These are phyloP conservation scores for Podarcis siculus DNA, from an alignment of 2,797 vertebrate species.

Conservation along the genomic window DNA sequence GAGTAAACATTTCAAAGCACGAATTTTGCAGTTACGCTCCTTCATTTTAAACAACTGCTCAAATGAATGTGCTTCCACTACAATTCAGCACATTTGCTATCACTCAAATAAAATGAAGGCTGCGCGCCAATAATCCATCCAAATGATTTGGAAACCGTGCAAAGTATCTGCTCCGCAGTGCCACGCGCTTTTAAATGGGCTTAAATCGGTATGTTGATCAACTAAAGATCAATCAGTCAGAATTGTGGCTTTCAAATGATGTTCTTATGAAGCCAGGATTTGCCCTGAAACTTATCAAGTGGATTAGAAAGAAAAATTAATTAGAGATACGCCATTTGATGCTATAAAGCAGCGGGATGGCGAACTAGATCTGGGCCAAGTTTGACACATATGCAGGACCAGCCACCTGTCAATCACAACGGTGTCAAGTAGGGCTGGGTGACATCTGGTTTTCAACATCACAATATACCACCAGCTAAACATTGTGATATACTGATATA, in stretches of 20 bases:
- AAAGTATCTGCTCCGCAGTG: neutral
- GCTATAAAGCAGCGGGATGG: neutral
- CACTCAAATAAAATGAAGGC: conserved; percentile 47
- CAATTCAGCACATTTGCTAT: conserved; percentile 64
- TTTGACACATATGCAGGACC: no score
- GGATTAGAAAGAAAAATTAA: neutral
- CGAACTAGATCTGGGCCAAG: neutral
- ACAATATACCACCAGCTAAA: no score
- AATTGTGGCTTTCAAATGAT: neutral
- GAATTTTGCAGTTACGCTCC: conserved; percentile 56
- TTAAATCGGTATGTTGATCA: neutral
- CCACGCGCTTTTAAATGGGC: neutral
- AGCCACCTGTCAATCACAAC: no score
- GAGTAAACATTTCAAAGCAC: conserved; percentile 70
- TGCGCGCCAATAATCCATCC: conserved; percentile 38
- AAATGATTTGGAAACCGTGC: conserved; percentile 37
- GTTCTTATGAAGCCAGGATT: neutral
- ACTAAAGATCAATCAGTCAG: neutral
- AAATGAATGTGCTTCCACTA: conserved; percentile 63
- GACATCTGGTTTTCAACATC: no score
- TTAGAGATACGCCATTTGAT: neutral
- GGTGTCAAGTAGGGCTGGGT: no score
- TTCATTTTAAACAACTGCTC: conserved; percentile 65
- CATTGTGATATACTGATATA: no score
- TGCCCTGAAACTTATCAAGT: neutral